phyloP scores from a whole-genome alignment of 2,888 invertebrate species.

The Melanotus villosus region DNA sequence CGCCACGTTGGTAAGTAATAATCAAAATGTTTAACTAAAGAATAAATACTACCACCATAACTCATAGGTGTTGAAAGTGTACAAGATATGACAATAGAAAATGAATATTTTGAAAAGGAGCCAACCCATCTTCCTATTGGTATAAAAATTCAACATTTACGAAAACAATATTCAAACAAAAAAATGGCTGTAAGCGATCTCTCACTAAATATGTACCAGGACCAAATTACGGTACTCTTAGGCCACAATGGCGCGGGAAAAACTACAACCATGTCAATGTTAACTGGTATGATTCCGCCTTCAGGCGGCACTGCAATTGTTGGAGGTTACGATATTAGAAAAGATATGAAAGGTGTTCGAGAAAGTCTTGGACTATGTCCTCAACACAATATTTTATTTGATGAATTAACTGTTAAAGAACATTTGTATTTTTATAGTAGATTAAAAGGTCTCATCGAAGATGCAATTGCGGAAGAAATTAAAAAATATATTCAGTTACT shows the following conservation, averaged over 20 bases:
- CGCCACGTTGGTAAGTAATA: conserved; percentile 65
- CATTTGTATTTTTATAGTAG: conserved; percentile 87
- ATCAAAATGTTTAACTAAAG: neutral
- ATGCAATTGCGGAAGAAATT: conserved; percentile 74
- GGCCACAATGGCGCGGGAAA: conserved; percentile 92
- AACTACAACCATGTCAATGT: conserved; percentile 94
- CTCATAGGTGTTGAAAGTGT: conserved; percentile 48
- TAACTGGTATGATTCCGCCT: conserved; percentile 83
- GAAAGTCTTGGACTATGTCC: conserved; percentile 85
- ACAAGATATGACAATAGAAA: conserved; percentile 26
- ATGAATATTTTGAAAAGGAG: conserved; percentile 70
- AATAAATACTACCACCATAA: neutral
- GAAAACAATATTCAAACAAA: conserved; percentile 74
- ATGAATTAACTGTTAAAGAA: conserved; percentile 85
- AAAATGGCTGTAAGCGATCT: conserved; percentile 78
- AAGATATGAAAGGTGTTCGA: conserved; percentile 76
- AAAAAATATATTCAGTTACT: conserved; percentile 76
- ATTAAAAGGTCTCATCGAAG: conserved; percentile 75
- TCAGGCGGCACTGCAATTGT: conserved; percentile 80
- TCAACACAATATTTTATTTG: conserved; percentile 89
- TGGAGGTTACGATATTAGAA: conserved; percentile 80
- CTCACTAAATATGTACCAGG: conserved; percentile 87
- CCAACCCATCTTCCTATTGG: conserved; percentile 69
- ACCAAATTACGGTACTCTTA: conserved; percentile 90
- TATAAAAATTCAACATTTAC: conserved; percentile 72